Evolutionary conservation across 2,888 invertebrate species (phyloP).

Genomic region (Galeopsomyia nigrocyanea): DNA sequence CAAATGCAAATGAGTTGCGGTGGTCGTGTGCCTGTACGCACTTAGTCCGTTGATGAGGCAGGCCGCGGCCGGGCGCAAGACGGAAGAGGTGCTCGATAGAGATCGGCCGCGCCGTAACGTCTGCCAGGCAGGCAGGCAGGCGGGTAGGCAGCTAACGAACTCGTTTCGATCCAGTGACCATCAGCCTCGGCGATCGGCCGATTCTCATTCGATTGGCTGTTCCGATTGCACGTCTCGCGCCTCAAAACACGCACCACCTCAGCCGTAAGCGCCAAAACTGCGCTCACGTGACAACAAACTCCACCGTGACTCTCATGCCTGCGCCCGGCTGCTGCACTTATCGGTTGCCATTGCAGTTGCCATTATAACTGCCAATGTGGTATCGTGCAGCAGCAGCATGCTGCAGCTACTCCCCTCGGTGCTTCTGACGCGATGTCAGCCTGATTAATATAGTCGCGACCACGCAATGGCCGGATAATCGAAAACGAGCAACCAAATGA

Average conservation of each 20-base stretch:
- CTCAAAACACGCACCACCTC: constrained; percentile 62
- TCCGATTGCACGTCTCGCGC: constrained; percentile 55
- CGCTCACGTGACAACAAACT: no score
- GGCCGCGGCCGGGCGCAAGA: constrained; percentile 38
- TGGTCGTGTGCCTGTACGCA: constrained; percentile 41
- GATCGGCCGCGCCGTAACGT: constrained; percentile 27
- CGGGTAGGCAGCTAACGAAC: constrained; percentile 41
- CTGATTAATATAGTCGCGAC: constrained; percentile 68
- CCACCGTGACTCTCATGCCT: no score
- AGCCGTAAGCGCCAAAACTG: not conserved
- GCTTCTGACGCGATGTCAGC: constrained; percentile 60
- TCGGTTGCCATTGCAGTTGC: no score
- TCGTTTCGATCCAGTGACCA: constrained; percentile 56
- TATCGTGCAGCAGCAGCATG: no score
- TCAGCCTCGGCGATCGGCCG: constrained; percentile 53
- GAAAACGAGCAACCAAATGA: constrained; percentile 67
- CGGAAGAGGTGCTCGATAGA: constrained; percentile 46
- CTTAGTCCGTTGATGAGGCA: constrained; percentile 43
- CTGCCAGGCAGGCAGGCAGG: no score
- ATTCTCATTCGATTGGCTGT: constrained; percentile 37
- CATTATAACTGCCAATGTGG: no score
- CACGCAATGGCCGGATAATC: constrained; percentile 66
- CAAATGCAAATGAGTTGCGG: constrained; percentile 44
- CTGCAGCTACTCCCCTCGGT: constrained; percentile 58
- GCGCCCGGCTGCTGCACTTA: no score